Base-by-base conservation (phyloP, 2,113 vertebrate genomes). In the Pampusana beccarii region DNA sequence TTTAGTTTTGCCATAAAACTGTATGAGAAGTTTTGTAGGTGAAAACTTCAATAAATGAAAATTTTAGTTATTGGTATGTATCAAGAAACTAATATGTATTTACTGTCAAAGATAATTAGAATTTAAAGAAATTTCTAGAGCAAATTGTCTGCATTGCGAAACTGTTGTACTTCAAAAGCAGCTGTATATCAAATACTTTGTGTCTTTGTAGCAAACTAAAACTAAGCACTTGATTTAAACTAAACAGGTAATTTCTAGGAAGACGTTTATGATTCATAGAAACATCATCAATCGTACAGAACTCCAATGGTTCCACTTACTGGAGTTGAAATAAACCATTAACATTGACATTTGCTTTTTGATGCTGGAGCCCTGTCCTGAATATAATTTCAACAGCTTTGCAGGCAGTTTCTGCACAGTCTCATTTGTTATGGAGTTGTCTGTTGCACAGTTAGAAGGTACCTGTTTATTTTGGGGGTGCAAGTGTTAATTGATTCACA, bases 361-460 rank as follows among this genome's bases (percentile, higher is more conserved):
- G 34, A 16, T 72, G 19, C 50, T 56, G 60, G 34, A 69, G 33
- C 19, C 21, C 40, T 38, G 38, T 38, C 38, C 38, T 84, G 64
- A 51, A 48, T 57, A 25, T 18, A 77, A 65, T 33, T 90, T 80
- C 44, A 36, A 23, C 31, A 69, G 23, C 25, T 73, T 78, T 93
- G 29, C 54, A 78, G 23, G 21, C 7, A 2, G 31, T 77, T 69
- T 90, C 72, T 89, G 64, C 21, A 44, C 50, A 72, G n/a, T 56
- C 72, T 69, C 12, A 50, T 92, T 92, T 54, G 13, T 77, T 84
- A 87, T 4, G 11, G 56, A 71, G 36, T 66, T 70, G 12, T 70
- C 38, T 54, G 31, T 65, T 28, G 15, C 0, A 0, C 28, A 56
- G n/a, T 60, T 62, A 64, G 71, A 80, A 77, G 10, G 8, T 31